phyloP scores from a whole-genome alignment of 2,797 vertebrate species.

The Geotrypetes seraphini region DNA sequence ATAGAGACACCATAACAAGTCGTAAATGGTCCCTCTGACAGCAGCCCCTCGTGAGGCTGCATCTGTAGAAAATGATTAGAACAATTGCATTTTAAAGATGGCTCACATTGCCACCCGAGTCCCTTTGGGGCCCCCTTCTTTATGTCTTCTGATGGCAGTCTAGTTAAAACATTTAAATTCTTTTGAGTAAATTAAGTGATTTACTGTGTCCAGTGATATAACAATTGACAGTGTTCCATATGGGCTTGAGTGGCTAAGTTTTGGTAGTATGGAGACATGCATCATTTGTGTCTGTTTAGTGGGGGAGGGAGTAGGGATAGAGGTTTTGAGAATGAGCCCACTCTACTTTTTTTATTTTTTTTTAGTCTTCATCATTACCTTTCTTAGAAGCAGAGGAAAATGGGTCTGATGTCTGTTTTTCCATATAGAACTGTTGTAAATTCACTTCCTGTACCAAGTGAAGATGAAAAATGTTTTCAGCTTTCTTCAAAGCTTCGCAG shows the following conservation, averaged over 20 bases:
- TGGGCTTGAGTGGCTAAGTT: constrained; percentile 21
- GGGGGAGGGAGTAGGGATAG: too few relatives aligned
- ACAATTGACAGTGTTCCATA: constrained; percentile 40
- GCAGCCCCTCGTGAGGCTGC: constrained; percentile 79
- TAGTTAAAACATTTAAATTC: constrained; percentile 68
- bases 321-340: too few relatives aligned
- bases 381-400: constrained; percentile 3
- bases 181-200: constrained; percentile 66
- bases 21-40: constrained; percentile 80
- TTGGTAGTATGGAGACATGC: constrained; percentile 16
- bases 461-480: constrained; percentile 1
- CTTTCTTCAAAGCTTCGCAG: constrained; percentile 4
- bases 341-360: too few relatives aligned
- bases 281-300: constrained; percentile 1
- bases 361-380: too few relatives aligned
- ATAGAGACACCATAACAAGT: constrained; percentile 78
- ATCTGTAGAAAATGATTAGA: constrained; percentile 93
- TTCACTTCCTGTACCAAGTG: background rate
- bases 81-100: constrained; percentile 92
- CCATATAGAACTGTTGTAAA: background rate
- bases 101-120: constrained; percentile 67
- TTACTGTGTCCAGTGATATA: constrained; percentile 46
- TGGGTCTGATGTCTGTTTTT: background rate
- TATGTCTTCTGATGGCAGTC: constrained; percentile 67
- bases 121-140: constrained; percentile 73